Evolutionary conservation across 2,113 vertebrate species (phyloP).

Genomic region (Ceyx cyanopectus): DNA sequence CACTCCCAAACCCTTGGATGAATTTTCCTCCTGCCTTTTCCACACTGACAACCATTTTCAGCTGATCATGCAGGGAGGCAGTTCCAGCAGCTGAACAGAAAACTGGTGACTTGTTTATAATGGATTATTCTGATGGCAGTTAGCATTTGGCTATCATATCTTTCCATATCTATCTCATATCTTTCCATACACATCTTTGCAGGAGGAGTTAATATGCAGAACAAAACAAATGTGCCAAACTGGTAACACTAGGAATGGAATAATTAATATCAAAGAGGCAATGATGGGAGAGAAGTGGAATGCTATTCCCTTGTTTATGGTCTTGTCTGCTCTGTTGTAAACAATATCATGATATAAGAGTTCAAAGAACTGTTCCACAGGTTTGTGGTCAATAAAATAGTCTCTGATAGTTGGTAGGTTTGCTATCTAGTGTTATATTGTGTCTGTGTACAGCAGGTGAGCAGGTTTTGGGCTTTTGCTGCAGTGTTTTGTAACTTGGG

Average conservation of each 20-base stretch:
- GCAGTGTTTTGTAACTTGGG: not conserved
- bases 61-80: not conserved
- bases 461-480: not conserved
- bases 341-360: not conserved
- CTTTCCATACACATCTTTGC: not conserved
- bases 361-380: not conserved
- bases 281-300: not conserved
- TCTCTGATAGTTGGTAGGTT: not conserved
- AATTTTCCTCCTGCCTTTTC: not conserved
- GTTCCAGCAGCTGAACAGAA: not conserved
- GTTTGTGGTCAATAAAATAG: not conserved
- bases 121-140: not conserved
- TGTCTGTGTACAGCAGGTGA: not conserved
- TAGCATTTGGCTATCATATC: not conserved
- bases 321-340: not conserved
- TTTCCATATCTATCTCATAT: not conserved
- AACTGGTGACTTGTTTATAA: not conserved
- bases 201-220: not conserved
- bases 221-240: not conserved
- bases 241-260: not conserved
- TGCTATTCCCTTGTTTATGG: not conserved
- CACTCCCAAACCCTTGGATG: not conserved
- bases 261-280: constrained; percentile 9
- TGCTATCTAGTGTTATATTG: not conserved
- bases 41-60: not conserved